Evolutionary conservation across 2,888 invertebrate genomes (phyloP), one percentile per base, ranked within the genome.

Genomic region (Eumacrocentrus americanus): DNA sequence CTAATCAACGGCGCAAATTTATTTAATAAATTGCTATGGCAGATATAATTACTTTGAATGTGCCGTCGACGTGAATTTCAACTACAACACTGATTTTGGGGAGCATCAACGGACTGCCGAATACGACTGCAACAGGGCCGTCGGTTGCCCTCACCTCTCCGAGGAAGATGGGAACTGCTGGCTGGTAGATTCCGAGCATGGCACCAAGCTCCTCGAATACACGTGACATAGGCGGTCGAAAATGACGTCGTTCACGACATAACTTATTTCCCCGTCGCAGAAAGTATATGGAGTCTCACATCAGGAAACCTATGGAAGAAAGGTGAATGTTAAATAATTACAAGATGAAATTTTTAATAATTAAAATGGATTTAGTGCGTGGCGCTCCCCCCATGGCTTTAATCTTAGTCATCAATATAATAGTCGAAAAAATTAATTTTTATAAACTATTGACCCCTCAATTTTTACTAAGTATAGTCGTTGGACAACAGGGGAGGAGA

Each of bases 41-140:
- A n/a, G 22, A 35, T 34, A 20, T 48, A 23, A 12, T 44, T 58
- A 63, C 65, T 22, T 53, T 37, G 29, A 65, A 65, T 25, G 61
- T 61, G n/a, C 63, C 65, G 35, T 63, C 63, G 25, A 60, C 58
- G 23, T 53, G 61, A 20, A 62, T 51, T 35, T 59, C 59, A 1
- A 12, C 20, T 4, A 37, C 52, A 2, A 12, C 35, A 12, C 53
- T 53, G 6, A 62, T 22, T n/a, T 23, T 44, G 3, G 22, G 34
- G 18, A 60, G 16, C 40, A 64, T 29, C 14, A 40, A 20, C 7
- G 61, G 46, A 11, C 40, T 63, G 4, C 55, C 48, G 42, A 65
- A 65, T 14, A 65, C 18, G 4, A 63, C 12, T 1, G 55, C 63
- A 6, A 61, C 44, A 12, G 25, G 35, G 5, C 52, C 63, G 14